Evolutionary conservation across 2,888 invertebrate genomes (phyloP).

Genomic region (Notocelia uddmanniana): DNA sequence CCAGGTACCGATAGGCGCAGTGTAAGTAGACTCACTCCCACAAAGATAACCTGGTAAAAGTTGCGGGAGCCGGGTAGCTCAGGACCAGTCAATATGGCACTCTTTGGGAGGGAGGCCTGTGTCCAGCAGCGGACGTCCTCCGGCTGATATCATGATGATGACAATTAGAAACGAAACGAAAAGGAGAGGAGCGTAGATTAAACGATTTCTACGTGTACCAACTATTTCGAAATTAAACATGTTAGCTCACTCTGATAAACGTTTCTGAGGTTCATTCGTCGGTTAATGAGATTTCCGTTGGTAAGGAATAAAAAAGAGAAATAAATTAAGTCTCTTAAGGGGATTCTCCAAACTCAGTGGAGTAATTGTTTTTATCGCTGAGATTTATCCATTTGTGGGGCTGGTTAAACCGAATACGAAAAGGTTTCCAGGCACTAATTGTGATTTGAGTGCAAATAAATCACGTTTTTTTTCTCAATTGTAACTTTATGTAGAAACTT

Average conservation of each 20-base stretch:
- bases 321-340: conserved; percentile 35
- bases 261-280: conserved; percentile 9
- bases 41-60: too few species aligned
- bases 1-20: too few species aligned
- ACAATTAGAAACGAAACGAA: too few species aligned
- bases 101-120: too few species aligned
- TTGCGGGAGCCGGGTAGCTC: too few species aligned
- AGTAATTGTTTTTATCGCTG: conserved; percentile 42
- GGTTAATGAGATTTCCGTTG: conserved; percentile 29
- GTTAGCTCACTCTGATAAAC: conserved; percentile 18
- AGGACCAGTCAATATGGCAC: too few species aligned
- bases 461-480: background rate
- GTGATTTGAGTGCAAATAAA: background rate
- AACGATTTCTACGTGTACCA: too few species aligned
- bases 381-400: conserved; percentile 27
- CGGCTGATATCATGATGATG: too few species aligned
- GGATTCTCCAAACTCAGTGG: conserved; percentile 27
- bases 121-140: too few species aligned
- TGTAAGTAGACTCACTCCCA: too few species aligned
- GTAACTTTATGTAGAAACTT: background rate
- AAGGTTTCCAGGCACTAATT: background rate
- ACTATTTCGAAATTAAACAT: background rate
- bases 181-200: too few species aligned
- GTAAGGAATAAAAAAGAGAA: conserved; percentile 30
- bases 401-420: conserved; percentile 23